These are phyloP conservation scores for Trachelus troglodyta DNA, from an alignment of 2,888 invertebrate genomes.

Conservation along the genomic window DNA sequence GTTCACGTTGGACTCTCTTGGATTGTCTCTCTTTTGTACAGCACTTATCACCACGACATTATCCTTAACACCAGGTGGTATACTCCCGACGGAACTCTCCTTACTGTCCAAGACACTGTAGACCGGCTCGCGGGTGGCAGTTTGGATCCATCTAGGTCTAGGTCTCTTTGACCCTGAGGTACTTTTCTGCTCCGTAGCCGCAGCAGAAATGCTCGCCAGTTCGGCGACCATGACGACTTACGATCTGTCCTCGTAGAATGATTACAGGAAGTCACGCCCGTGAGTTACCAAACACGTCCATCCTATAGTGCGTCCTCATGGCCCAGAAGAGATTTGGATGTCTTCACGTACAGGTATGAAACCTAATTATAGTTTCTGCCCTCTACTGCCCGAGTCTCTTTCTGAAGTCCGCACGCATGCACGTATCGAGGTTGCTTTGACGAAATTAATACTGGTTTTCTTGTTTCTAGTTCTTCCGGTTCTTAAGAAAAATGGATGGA, in stretches of 20 bases:
- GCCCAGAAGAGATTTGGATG: constrained; percentile 12
- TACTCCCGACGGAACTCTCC: constrained; percentile 13
- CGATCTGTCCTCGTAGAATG: constrained; percentile 8
- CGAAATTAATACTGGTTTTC: neutral
- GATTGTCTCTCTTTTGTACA: constrained; percentile 15
- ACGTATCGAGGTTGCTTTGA: neutral
- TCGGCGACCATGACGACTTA: constrained; percentile 50
- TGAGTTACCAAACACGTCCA: neutral
- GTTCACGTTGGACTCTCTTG: constrained; percentile 16
- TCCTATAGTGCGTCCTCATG: neutral
- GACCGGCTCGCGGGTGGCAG: constrained; percentile 53
- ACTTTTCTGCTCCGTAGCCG: constrained; percentile 35
- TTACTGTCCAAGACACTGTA: constrained; percentile 50
- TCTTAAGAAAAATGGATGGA: neutral
- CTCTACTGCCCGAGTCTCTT: neutral
- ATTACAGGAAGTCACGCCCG: constrained; percentile 54
- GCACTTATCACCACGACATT: constrained; percentile 37
- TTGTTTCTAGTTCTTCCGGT: neutral
- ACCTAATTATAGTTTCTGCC: neutral
- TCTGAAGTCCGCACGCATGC: neutral
- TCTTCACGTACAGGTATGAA: constrained; percentile 14
- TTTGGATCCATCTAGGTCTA: constrained; percentile 53
- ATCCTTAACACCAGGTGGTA: constrained; percentile 11
- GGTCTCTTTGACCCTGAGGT: constrained; percentile 9
- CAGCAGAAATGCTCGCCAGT: constrained; percentile 49